Evolutionary conservation across 2,797 vertebrate genomes (phyloP), one percentile per base, ranked within the genome.

Genomic region (Crypturellus tataupa): DNA sequence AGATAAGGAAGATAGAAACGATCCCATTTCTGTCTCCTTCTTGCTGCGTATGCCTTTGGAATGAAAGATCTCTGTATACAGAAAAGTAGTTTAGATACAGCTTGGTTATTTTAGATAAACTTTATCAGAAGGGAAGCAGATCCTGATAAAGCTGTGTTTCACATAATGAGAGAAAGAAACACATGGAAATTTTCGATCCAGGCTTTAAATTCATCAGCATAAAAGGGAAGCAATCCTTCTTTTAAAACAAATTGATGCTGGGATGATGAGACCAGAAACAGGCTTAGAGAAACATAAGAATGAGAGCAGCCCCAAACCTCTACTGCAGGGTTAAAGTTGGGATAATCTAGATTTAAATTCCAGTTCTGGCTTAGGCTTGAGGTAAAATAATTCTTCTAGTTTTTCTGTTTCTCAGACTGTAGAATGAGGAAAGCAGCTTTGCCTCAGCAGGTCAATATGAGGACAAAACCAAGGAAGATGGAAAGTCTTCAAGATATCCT

Each of bases 31-130:
- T 29, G 37, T 51, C 44, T 69, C 15, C 78, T 69, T 46, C 49
- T 35, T 42, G 25, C 29, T 56, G 67, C 23, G 70, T 16, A 55
- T 76, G 55, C 59, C 55, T 29, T 29, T 64, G 64, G 37, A 44
- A 49, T 89, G 62, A 7, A 12, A 53, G 16, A 65, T 49, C 37
- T 68, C 64, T 56, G 58, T 16, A 49, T 29, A 44, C 15, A 23
- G 33, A 37, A 12, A 64, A 42, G 13, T 42, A 64, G 19, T 14
- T 44, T 5, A 82, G 46, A 68, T 24, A 51, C 21, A 69, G 71
- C 46, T 76, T 65, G 85, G 78, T 58, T 81, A 49, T 76, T 93
- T 83, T 5, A 79, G 81, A 65, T 80, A 77, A 90, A 76, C 25
- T 72, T 77, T 73, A 56, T 92, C 71, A 70, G 42, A 51, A 73